Conservation (phyloP, 2,113 vertebrate genomes). For the Coregonus clupeaformis region DNA sequence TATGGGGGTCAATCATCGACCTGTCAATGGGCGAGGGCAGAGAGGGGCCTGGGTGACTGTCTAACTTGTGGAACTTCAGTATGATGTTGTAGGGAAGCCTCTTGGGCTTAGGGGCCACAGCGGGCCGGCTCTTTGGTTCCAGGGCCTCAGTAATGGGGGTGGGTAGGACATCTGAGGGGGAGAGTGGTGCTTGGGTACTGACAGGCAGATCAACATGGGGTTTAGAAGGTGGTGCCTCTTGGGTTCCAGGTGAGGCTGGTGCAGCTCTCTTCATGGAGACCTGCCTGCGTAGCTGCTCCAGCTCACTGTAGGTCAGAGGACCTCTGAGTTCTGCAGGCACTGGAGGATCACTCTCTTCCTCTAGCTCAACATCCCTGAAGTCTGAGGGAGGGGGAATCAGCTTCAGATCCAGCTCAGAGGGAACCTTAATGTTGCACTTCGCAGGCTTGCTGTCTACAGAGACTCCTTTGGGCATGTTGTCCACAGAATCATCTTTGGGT, state of each 20-base stretch:
- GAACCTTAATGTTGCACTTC: neutral
- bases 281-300: constrained; percentile 42
- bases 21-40: constrained; percentile 33
- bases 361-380: constrained; percentile 68
- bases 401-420: constrained; percentile 22
- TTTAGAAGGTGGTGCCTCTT: constrained; percentile 17
- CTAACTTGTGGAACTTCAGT: constrained; percentile 77
- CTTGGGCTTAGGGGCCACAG: constrained; percentile 83
- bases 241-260: neutral
- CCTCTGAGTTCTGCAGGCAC: neutral
- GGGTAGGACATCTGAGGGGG: constrained; percentile 25
- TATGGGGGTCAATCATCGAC: constrained; percentile 57
- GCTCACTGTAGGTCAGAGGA: constrained; percentile 6
- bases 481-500: constrained; percentile 5
- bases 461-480: constrained; percentile 5
- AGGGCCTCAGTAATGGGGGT: constrained; percentile 13
- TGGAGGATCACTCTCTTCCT: neutral
- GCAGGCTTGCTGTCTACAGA: neutral
- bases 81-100: constrained; percentile 86
- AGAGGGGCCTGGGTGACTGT: constrained; percentile 4
- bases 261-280: constrained; percentile 47
- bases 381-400: constrained; percentile 74
- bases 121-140: constrained; percentile 74
- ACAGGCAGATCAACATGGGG: neutral
- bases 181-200: neutral